Evolutionary conservation across 2,113 vertebrate genomes (phyloP).

Genomic region (Pungitius pungitius): DNA sequence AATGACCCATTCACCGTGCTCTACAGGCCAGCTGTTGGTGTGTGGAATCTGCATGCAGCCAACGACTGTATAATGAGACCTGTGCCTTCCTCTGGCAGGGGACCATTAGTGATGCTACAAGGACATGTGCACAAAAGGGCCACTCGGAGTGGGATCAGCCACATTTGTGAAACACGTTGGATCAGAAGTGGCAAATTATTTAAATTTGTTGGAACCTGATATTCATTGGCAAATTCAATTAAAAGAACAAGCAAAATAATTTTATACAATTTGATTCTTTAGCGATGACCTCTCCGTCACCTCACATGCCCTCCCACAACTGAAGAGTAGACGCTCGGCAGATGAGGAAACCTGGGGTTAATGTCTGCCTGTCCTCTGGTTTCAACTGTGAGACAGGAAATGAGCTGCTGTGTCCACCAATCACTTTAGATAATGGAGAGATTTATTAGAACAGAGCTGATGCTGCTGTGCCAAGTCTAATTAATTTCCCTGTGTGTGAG

Average conservation of each 20-base stretch:
- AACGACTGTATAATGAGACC: slow-evolving; percentile 28
- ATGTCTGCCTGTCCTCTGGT: slow-evolving; percentile 39
- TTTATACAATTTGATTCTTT: neutral
- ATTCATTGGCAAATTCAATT: neutral
- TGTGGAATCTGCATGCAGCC: slow-evolving; percentile 2
- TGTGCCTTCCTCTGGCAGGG: slow-evolving; percentile 13
- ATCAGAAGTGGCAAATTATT: slow-evolving; percentile 13
- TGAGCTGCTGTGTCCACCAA: slow-evolving; percentile 66
- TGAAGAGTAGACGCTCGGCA: slow-evolving; percentile 4
- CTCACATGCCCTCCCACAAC: slow-evolving; percentile 1
- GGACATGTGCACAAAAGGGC: slow-evolving; percentile 26
- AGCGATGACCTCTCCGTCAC: neutral
- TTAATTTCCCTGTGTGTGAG: slow-evolving; percentile 63
- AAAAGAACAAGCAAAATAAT: neutral
- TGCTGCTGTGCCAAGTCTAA: slow-evolving; percentile 70
- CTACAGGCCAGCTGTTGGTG: slow-evolving; percentile 13
- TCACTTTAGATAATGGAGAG: slow-evolving; percentile 76
- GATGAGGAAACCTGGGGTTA: slow-evolving; percentile 58
- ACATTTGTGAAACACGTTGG: slow-evolving; percentile 3
- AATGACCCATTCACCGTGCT: slow-evolving; percentile 18
- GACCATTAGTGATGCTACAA: neutral
- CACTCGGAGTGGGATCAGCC: neutral
- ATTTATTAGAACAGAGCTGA: slow-evolving; percentile 73
- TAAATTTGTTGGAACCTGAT: neutral
- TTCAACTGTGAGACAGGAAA: slow-evolving; percentile 64